phyloP scores from a whole-genome alignment of 2,113 vertebrate genomes.

The Phalacrocorax pelagicus region DNA sequence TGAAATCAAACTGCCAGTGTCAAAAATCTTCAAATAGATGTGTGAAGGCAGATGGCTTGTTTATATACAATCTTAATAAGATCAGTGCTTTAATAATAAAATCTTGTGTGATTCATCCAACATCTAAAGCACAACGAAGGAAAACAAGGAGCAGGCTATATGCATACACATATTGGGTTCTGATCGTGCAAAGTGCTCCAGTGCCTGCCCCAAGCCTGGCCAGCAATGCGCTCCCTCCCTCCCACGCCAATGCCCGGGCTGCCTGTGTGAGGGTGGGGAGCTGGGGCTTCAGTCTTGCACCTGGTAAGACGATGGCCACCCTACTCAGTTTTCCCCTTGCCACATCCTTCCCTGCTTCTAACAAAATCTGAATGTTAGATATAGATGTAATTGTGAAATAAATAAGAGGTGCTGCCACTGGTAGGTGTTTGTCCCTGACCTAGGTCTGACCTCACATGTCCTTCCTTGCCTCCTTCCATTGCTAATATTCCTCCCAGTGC shows the following conservation, averaged over 20 bases:
- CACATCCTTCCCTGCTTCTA: not conserved
- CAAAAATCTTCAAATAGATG: not conserved
- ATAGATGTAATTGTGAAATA: not conserved
- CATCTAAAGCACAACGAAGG: not conserved
- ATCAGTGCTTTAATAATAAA: constrained; percentile 39
- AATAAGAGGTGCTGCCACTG: not conserved
- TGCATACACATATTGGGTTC: not conserved
- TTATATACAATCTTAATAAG: constrained; percentile 22
- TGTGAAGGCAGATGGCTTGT: constrained; percentile 21
- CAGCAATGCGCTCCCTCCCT: not conserved
- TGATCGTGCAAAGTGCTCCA: not conserved
- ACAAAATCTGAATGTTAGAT: not conserved
- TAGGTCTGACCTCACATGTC: not conserved
- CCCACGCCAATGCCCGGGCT: not conserved
- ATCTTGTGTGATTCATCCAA: constrained; percentile 24
- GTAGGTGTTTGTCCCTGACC: not conserved
- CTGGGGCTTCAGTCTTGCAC: not conserved
- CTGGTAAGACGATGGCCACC: not conserved
- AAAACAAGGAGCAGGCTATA: not conserved
- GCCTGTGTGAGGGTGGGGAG: not conserved
- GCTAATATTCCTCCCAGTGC: constrained; percentile 40
- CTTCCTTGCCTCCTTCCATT: constrained; percentile 33
- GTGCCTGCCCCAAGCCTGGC: not conserved
- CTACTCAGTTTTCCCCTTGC: not conserved
- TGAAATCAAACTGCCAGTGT: constrained; percentile 10